Evolutionary conservation across 2,888 invertebrate genomes (phyloP).

Genomic region (Bhutanitis thaidina): DNA sequence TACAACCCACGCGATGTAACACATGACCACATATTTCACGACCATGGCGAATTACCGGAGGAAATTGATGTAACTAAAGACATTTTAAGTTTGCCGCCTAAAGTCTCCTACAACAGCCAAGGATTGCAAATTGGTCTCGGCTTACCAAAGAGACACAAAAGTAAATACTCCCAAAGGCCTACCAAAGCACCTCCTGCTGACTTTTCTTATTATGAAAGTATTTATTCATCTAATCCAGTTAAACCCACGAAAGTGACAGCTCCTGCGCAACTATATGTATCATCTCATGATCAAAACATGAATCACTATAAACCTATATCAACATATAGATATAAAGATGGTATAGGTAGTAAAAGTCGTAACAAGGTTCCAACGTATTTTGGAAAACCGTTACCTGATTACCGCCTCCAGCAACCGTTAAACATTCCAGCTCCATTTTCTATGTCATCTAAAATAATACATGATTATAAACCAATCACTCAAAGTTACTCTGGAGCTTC

Average conservation of each 20-base stretch:
- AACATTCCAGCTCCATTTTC: slow-evolving; percentile 53
- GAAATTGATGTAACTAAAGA: slow-evolving; percentile 56
- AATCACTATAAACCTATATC: slow-evolving; percentile 52
- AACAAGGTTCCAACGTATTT: slow-evolving; percentile 37
- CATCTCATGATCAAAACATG: slow-evolving; percentile 35
- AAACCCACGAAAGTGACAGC: slow-evolving; percentile 43
- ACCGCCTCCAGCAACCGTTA: slow-evolving; percentile 36
- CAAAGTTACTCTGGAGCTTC: slow-evolving; percentile 39
- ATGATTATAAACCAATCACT: slow-evolving; percentile 51
- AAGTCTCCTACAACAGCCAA: slow-evolving; percentile 59
- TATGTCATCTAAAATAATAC: slow-evolving; percentile 58
- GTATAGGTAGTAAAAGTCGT: slow-evolving; percentile 40
- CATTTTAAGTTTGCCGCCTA: slow-evolving; percentile 50
- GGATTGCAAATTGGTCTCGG: slow-evolving; percentile 49
- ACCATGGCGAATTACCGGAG: slow-evolving; percentile 68
- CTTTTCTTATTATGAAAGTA: slow-evolving; percentile 66
- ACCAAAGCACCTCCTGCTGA: slow-evolving; percentile 46
- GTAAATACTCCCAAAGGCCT: slow-evolving; percentile 45
- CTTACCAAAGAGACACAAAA: slow-evolving; percentile 39
- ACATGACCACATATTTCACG: slow-evolving; percentile 73
- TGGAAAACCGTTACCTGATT: slow-evolving; percentile 46
- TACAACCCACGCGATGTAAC: slow-evolving; percentile 73
- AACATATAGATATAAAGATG: slow-evolving; percentile 50
- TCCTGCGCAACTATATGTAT: slow-evolving; percentile 36
- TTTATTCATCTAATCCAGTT: slow-evolving; percentile 43